Conservation (phyloP, 1,140 invertebrate genomes). For the Protaetia brevitarsis region DNA sequence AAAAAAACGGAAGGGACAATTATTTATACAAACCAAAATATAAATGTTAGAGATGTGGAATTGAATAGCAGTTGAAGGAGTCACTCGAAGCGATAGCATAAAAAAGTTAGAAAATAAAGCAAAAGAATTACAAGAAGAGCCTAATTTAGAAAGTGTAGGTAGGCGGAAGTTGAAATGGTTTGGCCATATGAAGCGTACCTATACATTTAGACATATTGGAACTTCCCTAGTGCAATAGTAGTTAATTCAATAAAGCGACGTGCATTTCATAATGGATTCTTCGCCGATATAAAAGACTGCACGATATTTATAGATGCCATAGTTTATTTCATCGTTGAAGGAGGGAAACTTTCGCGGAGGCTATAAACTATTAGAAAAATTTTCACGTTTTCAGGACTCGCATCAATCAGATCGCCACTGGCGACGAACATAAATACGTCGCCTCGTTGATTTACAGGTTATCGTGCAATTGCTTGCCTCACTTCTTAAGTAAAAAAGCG, state of each 20-base stretch:
- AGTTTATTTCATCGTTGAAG: not conserved
- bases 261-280: not conserved
- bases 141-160: too few relatives aligned
- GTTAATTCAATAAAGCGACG: not conserved
- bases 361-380: slow-evolving; percentile 6
- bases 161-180: too few relatives aligned
- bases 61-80: too few relatives aligned
- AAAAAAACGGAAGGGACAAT: too few relatives aligned
- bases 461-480: slow-evolving; percentile 34
- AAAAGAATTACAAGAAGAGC: too few relatives aligned
- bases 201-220: not conserved
- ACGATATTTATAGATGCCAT: slow-evolving; percentile 2
- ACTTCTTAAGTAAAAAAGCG: slow-evolving; percentile 32
- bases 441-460: slow-evolving; percentile 26
- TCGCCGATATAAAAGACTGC: not conserved
- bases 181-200: too few relatives aligned
- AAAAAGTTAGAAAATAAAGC: too few relatives aligned
- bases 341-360: not conserved
- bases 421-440: slow-evolving; percentile 28
- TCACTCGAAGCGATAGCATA: too few relatives aligned
- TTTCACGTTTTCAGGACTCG: slow-evolving; percentile 3
- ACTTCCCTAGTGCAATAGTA: not conserved
- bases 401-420: slow-evolving; percentile 18
- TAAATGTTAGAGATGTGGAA: too few relatives aligned
- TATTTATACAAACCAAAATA: too few relatives aligned